Conservation (phyloP, 30 jellyfish, hydroid and myxozoan genomes). For the Calvadosia cruxmelitensis region DNA sequence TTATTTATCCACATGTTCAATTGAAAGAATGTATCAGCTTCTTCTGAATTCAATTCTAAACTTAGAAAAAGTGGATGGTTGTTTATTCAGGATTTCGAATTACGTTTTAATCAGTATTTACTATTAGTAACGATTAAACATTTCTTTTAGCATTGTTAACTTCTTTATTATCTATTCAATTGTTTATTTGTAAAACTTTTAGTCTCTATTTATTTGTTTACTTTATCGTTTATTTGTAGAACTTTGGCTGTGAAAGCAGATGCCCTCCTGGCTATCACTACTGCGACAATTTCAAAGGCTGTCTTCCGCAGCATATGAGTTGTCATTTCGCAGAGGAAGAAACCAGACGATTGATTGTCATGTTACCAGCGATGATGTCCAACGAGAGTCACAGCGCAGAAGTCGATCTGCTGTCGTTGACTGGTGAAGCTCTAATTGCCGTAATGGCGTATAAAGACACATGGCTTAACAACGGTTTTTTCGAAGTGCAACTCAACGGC, state of each 20-base stretch:
- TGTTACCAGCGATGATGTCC: background rate
- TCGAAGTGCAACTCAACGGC: background rate
- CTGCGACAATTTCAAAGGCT: slow-evolving; percentile 1
- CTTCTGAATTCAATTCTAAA: too few species aligned
- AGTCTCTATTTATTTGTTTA: too few species aligned
- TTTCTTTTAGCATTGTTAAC: too few species aligned
- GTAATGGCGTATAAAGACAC: background rate
- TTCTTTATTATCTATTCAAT: too few species aligned
- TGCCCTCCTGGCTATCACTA: slow-evolving; percentile 19
- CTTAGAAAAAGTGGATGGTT: too few species aligned
- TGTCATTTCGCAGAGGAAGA: slow-evolving; percentile 7
- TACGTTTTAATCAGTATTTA: too few species aligned
- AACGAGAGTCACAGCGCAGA: background rate
- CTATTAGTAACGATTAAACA: too few species aligned
- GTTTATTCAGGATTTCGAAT: too few species aligned
- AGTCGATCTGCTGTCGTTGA: background rate
- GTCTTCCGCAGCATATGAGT: slow-evolving; percentile 14
- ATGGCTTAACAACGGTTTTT: background rate
- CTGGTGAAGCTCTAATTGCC: background rate
- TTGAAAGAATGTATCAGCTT: too few species aligned
- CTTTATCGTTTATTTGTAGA: background rate
- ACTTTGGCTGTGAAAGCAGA: background rate
- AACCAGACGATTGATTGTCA: background rate
- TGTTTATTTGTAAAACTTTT: too few species aligned
- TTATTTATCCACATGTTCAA: too few species aligned